Evolutionary conservation across 2,113 vertebrate genomes (phyloP).

Genomic region (Psephotus haematonotus): DNA sequence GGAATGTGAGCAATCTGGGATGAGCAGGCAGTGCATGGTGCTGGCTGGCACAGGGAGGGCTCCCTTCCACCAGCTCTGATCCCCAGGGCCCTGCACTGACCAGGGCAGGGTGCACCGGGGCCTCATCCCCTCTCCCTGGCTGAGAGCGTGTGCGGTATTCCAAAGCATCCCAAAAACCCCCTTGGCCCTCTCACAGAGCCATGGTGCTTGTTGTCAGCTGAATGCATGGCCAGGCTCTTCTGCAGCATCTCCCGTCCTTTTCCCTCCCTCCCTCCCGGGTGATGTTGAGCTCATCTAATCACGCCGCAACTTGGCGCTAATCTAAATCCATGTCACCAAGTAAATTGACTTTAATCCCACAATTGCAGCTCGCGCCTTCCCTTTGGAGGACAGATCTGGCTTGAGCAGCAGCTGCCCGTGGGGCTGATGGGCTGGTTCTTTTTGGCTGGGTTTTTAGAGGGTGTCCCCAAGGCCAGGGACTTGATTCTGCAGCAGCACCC

Average conservation of each 20-base stretch:
- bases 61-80: neutral
- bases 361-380: neutral
- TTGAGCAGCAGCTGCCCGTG: neutral
- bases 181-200: fast-evolving
- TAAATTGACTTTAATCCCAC: neutral
- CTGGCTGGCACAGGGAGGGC: neutral
- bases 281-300: neutral
- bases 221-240: neutral
- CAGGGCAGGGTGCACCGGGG: fast-evolving
- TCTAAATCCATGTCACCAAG: neutral
- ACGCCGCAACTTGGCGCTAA: fast-evolving
- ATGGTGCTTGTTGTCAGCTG: neutral
- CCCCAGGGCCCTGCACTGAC: neutral
- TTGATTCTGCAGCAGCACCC: neutral
- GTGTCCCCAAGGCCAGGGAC: neutral
- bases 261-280: neutral
- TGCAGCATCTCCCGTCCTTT: neutral
- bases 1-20: neutral
- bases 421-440: neutral
- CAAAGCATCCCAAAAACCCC: neutral
- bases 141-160: fast-evolving
- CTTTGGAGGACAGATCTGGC: neutral
- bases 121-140: neutral
- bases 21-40: fast-evolving
- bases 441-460: neutral